A percentile compares a stretch with the other conserved stretches of the same genome.
These are phyloP conservation scores for Artibeus jamaicensis DNA, from an alignment of 2,797 vertebrate species.

Conservation along the genomic window DNA sequence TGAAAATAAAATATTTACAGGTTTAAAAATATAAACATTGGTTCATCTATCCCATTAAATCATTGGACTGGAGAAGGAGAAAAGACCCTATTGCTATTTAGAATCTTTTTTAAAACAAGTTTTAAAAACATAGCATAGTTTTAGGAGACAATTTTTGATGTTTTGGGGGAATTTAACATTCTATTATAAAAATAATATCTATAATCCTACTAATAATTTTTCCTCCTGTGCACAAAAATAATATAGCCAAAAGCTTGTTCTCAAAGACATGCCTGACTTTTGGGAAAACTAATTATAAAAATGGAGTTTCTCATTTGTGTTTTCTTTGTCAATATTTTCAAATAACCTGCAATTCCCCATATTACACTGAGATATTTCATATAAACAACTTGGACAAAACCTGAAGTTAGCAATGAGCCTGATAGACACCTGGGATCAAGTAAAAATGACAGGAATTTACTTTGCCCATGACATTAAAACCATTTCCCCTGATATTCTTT, in stretches of 20 bases:
- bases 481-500: slow-evolving; percentile 10
- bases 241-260: slow-evolving; percentile 58
- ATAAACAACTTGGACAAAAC: slow-evolving; percentile 31
- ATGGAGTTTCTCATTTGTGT: slow-evolving; percentile 37
- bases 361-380: not conserved
- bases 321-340: slow-evolving; percentile 49
- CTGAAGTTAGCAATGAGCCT: slow-evolving; percentile 21
- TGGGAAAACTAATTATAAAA: slow-evolving; percentile 56
- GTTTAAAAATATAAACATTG: slow-evolving; percentile 85
- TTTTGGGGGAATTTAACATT: slow-evolving; percentile 70
- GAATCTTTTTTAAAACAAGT: slow-evolving; percentile 73
- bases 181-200: slow-evolving; percentile 75
- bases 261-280: slow-evolving; percentile 43
- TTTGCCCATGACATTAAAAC: not conserved
- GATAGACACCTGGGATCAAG: not conserved
- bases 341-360: slow-evolving; percentile 48
- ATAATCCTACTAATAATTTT: slow-evolving; percentile 69
- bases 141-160: slow-evolving; percentile 57
- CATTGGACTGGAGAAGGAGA: slow-evolving; percentile 63
- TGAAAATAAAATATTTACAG: slow-evolving; percentile 86
- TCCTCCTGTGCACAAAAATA: slow-evolving; percentile 65
- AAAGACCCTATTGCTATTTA: slow-evolving; percentile 80
- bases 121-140: slow-evolving; percentile 66
- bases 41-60: slow-evolving; percentile 80
- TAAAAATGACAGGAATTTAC: not conserved